These are phyloP conservation scores for Drosophila ironensis DNA, from an alignment of 1,140 invertebrate species.

Conservation along the genomic window DNA sequence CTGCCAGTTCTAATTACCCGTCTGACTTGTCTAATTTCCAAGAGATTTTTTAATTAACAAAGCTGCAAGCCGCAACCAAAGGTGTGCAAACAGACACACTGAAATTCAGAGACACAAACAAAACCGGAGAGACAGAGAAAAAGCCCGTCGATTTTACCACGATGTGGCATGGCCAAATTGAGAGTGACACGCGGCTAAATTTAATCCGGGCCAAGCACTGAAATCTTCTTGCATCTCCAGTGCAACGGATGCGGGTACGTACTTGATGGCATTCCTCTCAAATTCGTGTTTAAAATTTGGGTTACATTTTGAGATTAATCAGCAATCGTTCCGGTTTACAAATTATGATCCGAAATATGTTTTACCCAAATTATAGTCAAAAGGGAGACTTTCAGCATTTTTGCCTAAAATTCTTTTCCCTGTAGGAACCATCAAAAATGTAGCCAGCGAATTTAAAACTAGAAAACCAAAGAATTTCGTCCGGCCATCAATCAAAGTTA, in stretches of 20 bases:
- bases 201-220: neutral
- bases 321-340: no score
- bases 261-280: neutral
- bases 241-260: neutral
- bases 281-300: no score
- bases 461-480: neutral
- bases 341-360: no score
- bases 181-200: slow-evolving; percentile 20
- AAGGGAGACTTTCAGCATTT: no score
- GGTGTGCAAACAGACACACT: slow-evolving; percentile 9
- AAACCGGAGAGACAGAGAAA: neutral
- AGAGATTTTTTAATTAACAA: slow-evolving; percentile 54
- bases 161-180: slow-evolving; percentile 15
- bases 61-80: slow-evolving; percentile 33
- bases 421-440: neutral
- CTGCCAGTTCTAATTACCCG: slow-evolving; percentile 62
- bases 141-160: neutral
- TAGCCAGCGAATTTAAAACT: neutral
- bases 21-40: slow-evolving; percentile 47
- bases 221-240: neutral
- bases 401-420: no score
- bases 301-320: no score
- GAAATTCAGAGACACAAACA: no score
- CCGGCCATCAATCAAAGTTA: slow-evolving; percentile 7
- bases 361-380: no score